Evolutionary conservation across 2,888 invertebrate species (phyloP), one percentile per base, ranked within the genome.

Genomic region (Sarcophaga subvicina): DNA sequence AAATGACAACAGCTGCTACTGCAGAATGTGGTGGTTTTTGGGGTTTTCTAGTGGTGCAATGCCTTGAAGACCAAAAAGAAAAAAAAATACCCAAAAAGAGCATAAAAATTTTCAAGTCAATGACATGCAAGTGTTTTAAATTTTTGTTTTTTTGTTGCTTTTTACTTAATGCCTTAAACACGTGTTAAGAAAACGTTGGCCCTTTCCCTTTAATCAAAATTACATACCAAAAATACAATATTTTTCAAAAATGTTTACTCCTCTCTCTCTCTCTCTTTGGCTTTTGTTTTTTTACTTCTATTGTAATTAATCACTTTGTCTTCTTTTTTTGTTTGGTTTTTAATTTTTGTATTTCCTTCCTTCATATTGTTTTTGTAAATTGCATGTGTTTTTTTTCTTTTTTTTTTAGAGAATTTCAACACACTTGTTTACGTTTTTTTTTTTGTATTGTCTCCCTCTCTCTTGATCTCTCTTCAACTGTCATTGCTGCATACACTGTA

Each of bases 381-480:
- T 20, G 54, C 4, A 20, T 45, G 72, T 25, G 76, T 59, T 11
- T 59, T 60, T 25, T 60, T 60, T 17, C 11, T 8, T 79, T 59
- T 71, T 59, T 59, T 59, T 17, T 5, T 5, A 59, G 2, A 67
- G 80, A 76, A 67, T 77, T 84, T 80, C 84, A 76, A 76, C 71
- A 80, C 79, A 83, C 72, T 83, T 83, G 72, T 78, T 81, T 69
- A 54, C 11, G 70, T 62, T 83, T 62, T 73, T 71, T 71, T 78
- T 45, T 25, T 25, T 60, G 54, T 54, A 54, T 54, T 54, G 37
- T 37, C 37, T 37, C 37, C 8, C 8, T 37, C 37, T 37, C 37
- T 37, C 8, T 37, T 8, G 8, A 2, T 2, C 8, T 37, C 37
- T 37, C 37, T 37, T 37, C 8, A 37, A 37, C 8, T 37, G 8